Base-by-base conservation (phyloP, 1,140 invertebrate genomes). In the Thrips palmi region DNA sequence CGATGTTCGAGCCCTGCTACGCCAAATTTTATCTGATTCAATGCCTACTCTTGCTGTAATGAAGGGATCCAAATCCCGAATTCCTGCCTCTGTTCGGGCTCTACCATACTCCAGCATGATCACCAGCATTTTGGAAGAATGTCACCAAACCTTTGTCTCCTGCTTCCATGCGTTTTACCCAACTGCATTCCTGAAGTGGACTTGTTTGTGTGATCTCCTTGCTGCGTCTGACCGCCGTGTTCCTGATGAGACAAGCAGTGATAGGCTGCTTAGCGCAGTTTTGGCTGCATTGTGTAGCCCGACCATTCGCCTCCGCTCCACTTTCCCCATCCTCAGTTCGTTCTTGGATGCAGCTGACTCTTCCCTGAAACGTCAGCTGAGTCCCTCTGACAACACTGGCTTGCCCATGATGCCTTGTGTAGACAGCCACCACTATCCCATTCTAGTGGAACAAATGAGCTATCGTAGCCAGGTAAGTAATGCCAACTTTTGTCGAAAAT, bases 121-220 rank as follows among this genome's bases (percentile, higher is more conserved):
- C 0, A 62, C 63, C 20, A 67, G 70, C 24, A 79, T 96, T 39
- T 57, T 96, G 10, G 77, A 85, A 20, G 88, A 94, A 51, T 88
- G 84, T 49, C 84, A 93, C 48, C 68, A 74, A 36, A 91, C 87
- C 7, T 89, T 93, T 54, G 78, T 87, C 2, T 64, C 76, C 2
- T 93, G 89, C 56, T 96, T 91, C 52, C 86, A 94, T 59, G 86
- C 86, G 1, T 96, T 96, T 60, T 96, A 92, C 60, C 89, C 92
- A 0, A 94, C 87, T 1, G 80, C 83, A 0, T 77, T 74, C 39
- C 62, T 94, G 14, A 94, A 94, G 54, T 94, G 91, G 89, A 76
- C 77, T 39, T 82, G 81, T 50, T 56, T 96, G 0, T 92, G 88
- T 59, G 81, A 89, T 52, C 56, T 93, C 11, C 60, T 94, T 14